These are phyloP conservation scores for Cyphomyrmex costatus DNA, from an alignment of 1,140 invertebrate species.

Conservation along the genomic window DNA sequence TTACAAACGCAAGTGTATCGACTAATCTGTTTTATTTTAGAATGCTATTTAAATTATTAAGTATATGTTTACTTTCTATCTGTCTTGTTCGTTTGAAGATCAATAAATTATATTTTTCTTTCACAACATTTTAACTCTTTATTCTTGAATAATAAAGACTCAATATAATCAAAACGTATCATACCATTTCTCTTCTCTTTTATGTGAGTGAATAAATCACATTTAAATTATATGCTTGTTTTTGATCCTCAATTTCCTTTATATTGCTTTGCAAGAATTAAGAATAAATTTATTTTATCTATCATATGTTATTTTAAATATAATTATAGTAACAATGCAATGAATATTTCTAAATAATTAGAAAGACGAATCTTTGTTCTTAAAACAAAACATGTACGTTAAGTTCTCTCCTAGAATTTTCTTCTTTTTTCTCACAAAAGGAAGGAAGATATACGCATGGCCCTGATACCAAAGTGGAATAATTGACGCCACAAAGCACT, in stretches of 20 bases:
- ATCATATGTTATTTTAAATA: background rate
- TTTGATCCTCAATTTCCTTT: no score
- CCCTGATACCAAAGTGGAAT: slow-evolving; percentile 71
- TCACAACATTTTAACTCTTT: no score
- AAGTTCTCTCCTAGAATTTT: background rate
- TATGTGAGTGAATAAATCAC: no score
- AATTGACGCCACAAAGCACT: slow-evolving; percentile 79
- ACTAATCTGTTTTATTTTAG: background rate
- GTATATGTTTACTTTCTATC: no score
- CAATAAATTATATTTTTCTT: no score
- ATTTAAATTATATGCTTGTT: no score
- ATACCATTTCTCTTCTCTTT: no score
- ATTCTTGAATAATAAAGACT: no score
- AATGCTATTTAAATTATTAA: slow-evolving; percentile 1
- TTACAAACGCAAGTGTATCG: background rate
- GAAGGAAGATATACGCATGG: slow-evolving; percentile 43
- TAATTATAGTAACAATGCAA: background rate
- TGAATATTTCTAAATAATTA: background rate
- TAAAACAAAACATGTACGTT: background rate
- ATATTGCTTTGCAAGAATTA: no score
- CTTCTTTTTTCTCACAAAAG: slow-evolving; percentile 20
- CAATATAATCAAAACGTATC: no score
- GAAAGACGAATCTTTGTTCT: background rate
- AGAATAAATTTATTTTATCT: no score
- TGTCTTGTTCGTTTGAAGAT: no score